Percentiles rank a stretch among this genome's conserved stretches.
Conservation (phyloP, 2,888 invertebrate genomes). For the Dolichopus griseipennis region DNA sequence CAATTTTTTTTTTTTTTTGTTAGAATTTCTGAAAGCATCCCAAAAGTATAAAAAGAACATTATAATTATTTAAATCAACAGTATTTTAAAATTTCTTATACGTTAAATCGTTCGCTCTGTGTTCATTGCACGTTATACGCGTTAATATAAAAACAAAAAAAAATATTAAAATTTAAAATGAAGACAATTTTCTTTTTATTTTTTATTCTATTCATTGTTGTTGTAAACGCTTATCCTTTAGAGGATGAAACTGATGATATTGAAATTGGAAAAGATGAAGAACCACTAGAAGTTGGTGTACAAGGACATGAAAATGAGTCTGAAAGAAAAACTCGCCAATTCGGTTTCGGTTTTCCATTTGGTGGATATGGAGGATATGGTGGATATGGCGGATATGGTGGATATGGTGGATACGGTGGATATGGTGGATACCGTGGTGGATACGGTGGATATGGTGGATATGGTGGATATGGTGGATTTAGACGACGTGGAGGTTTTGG, state of each 20-base stretch:
- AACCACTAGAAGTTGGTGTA: neutral
- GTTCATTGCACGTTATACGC: neutral
- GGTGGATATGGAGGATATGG: slow-evolving; percentile 14
- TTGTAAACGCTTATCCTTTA: neutral
- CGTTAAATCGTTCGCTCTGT: neutral
- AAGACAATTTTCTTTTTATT: neutral
- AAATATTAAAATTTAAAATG: neutral
- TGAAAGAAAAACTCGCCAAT: slow-evolving; percentile 17
- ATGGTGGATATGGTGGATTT: neutral
- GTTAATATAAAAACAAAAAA: neutral
- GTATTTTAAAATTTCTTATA: neutral
- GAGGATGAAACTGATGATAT: neutral
- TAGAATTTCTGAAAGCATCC: too few species aligned
- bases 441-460: too few species aligned
- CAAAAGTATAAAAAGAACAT: neutral
- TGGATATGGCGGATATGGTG: neutral
- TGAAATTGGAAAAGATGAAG: neutral
- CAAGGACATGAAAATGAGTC: slow-evolving; percentile 22
- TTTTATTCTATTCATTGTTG: neutral
- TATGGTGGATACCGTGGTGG: neutral
- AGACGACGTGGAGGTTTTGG: too few species aligned
- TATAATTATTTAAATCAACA: neutral
- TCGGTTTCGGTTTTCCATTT: slow-evolving; percentile 15
- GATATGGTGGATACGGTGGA: neutral
- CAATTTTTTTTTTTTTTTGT: too few species aligned